Evolutionary conservation across 2,113 vertebrate genomes (phyloP).

Genomic region (Ceratotherium simum): DNA sequence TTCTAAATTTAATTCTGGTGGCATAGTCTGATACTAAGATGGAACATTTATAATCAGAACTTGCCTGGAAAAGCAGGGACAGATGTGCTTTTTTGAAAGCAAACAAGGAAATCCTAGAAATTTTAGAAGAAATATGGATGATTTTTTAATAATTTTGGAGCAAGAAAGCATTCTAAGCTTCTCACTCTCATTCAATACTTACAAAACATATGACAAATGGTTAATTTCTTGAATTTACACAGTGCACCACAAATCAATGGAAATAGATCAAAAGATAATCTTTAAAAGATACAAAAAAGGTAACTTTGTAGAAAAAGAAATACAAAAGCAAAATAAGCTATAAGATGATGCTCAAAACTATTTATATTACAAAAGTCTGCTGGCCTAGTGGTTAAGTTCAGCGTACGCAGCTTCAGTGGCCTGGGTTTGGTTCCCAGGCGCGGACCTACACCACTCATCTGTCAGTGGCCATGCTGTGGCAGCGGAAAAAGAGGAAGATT

Average conservation of each 20-base stretch:
- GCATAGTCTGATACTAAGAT: not conserved
- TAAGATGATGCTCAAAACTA: not conserved
- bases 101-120: not conserved
- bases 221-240: not conserved
- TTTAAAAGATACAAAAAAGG: not conserved
- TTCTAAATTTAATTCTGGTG: slow-evolving; percentile 36
- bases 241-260: not conserved
- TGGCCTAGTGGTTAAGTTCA: no score
- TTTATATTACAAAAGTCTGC: not conserved
- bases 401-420: no score
- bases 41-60: not conserved
- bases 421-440: no score
- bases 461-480: no score
- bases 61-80: not conserved
- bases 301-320: slow-evolving; percentile 25
- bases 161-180: not conserved
- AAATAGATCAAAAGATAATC: not conserved
- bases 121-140: not conserved
- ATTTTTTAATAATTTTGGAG: not conserved
- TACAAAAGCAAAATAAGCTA: not conserved
- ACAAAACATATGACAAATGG: not conserved
- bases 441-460: no score
- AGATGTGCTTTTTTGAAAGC: not conserved
- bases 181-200: not conserved
- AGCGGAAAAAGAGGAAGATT: no score